Evolutionary conservation across 2,113 vertebrate genomes (phyloP).

Genomic region (Shinisaurus crocodilurus): DNA sequence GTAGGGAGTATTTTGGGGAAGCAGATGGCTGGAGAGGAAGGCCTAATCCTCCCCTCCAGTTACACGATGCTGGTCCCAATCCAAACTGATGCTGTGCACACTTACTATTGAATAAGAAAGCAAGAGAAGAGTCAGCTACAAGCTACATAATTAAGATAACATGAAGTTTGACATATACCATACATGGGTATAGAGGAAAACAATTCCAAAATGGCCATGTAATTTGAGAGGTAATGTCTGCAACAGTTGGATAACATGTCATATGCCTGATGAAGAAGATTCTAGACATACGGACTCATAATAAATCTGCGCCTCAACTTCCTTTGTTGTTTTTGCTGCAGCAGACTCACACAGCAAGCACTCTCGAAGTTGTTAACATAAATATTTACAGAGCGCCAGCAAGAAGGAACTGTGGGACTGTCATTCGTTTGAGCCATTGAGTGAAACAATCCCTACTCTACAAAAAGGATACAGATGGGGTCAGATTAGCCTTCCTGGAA

Average conservation of each 20-base stretch:
- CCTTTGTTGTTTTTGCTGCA: not conserved
- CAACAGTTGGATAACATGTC: not conserved
- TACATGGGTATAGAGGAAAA: no score
- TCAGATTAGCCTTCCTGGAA: not conserved
- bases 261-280: not conserved
- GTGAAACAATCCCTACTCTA: not conserved
- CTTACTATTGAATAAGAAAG: no score
- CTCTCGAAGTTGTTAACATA: not conserved
- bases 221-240: no score
- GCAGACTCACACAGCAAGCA: not conserved
- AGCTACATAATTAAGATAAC: no score
- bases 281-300: not conserved
- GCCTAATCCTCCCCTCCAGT: no score
- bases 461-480: not conserved
- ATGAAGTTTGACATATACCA: no score
- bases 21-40: no score
- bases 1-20: no score
- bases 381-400: not conserved
- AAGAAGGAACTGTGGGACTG: not conserved
- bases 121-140: no score
- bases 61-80: no score
- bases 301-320: not conserved
- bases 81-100: no score
- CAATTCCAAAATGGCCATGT: no score
- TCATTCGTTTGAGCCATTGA: not conserved